Conservation (phyloP, 2,888 invertebrate genomes). For the Mythimna albipuncta region DNA sequence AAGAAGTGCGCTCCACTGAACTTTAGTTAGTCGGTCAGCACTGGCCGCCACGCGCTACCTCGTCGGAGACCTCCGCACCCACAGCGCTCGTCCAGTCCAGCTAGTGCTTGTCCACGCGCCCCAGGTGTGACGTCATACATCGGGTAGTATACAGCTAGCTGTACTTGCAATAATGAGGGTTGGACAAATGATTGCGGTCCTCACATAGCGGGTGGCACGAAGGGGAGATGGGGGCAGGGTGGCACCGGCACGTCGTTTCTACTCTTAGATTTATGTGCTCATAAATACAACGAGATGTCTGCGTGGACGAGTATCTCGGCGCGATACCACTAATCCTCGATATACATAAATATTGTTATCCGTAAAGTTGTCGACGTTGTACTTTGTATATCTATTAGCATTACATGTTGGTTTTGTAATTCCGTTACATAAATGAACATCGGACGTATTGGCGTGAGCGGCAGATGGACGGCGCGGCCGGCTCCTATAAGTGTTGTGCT, state of each 20-base stretch:
- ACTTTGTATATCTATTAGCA: background rate
- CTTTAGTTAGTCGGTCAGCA: conserved; percentile 12
- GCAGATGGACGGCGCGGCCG: background rate
- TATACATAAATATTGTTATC: conserved; percentile 27
- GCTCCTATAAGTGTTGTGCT: conserved; percentile 23
- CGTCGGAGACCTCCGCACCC: background rate
- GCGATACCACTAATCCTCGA: conserved; percentile 37
- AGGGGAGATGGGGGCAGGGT: background rate
- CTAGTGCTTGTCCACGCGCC: background rate
- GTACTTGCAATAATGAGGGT: background rate
- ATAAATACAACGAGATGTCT: conserved; percentile 58
- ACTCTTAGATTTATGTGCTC: conserved; percentile 57
- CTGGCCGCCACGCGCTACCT: conserved; percentile 6
- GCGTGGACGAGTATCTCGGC: conserved; percentile 26
- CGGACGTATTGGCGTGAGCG: background rate
- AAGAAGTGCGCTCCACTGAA: conserved; percentile 20
- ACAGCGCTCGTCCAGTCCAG: background rate
- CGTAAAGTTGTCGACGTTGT: background rate
- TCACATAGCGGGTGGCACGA: background rate
- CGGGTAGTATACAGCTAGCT: background rate
- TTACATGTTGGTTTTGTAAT: conserved; percentile 6
- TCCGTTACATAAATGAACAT: background rate
- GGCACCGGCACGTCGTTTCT: conserved; percentile 10
- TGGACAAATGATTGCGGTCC: conserved; percentile 11
- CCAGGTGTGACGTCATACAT: background rate